A percentile compares a stretch with the other conserved stretches of the same genome.
Conservation (phyloP, 92 coral and sea anemone genomes). For the Phenganax stokvisi region DNA sequence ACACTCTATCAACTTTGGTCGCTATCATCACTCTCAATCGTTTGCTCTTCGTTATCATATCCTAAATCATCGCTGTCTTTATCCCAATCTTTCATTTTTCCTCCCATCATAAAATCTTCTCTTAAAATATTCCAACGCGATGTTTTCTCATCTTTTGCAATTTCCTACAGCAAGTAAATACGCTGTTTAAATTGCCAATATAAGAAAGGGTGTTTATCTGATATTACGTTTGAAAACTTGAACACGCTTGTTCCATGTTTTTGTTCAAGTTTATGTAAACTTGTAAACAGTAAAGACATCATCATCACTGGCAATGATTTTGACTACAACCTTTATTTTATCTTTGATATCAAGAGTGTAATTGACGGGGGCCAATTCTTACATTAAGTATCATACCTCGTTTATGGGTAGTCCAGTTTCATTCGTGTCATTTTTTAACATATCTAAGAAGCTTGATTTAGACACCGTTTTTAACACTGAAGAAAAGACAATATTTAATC, state of each 20-base stretch:
- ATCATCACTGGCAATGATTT: no score
- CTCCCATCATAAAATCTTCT: constrained; percentile 98
- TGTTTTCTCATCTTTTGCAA: constrained; percentile 5
- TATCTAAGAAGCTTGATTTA: constrained; percentile 79
- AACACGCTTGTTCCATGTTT: no score
- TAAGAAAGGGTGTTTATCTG: no score
- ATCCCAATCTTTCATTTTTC: constrained; percentile 96
- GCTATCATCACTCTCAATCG: not conserved
- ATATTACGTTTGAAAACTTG: no score
- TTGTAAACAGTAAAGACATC: no score
- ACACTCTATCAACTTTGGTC: no score
- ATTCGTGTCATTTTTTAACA: constrained; percentile 74
- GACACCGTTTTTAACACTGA: constrained; percentile 83
- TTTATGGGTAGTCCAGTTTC: constrained; percentile 24
- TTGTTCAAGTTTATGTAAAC: no score
- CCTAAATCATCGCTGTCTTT: constrained; percentile 29
- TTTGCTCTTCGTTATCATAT: not conserved
- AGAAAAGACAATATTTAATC: not conserved
- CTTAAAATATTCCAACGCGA: constrained; percentile 79
- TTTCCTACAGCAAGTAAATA: no score
- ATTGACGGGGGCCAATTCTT: no score
- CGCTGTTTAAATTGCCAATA: no score
- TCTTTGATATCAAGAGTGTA: no score
- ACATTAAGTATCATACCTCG: not conserved
- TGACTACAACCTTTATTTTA: no score